phyloP scores from a whole-genome alignment of 2,797 vertebrate genomes.

The Chlorospingus flavigularis region DNA sequence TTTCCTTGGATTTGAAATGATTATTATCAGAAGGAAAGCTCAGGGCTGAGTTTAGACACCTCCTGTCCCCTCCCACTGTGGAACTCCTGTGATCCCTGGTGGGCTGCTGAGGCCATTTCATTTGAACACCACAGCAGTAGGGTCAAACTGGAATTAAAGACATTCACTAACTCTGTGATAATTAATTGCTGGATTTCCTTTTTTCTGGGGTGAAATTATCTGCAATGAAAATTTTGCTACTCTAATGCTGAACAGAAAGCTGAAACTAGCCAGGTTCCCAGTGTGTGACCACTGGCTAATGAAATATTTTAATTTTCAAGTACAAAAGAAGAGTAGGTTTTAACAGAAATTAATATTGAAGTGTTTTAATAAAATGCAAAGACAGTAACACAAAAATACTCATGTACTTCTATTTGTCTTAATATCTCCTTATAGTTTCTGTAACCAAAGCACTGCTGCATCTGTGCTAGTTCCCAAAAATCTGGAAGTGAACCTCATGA shows the following conservation, averaged over 20 bases:
- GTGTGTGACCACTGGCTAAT: background rate
- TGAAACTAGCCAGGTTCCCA: background rate
- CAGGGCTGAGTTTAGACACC: background rate
- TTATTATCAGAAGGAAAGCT: background rate
- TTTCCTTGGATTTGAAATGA: background rate
- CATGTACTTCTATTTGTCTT: background rate
- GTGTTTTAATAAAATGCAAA: conserved; percentile 36
- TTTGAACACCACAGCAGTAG: background rate
- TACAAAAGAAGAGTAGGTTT: background rate
- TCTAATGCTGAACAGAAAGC: background rate
- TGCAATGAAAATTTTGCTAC: background rate
- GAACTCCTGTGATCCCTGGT: background rate
- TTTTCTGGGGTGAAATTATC: background rate
- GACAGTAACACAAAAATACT: conserved; percentile 10
- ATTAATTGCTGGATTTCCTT: background rate
- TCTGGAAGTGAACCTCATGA: background rate
- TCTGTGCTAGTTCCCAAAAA: background rate
- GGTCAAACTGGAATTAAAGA: background rate
- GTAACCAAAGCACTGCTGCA: background rate
- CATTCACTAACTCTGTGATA: background rate
- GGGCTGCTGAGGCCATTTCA: background rate
- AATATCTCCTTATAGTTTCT: background rate
- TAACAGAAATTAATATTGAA: conserved; percentile 27
- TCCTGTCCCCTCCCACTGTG: background rate
- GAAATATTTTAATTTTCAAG: conserved; percentile 7